Conservation (phyloP, 2,797 vertebrate species). For the Helarctos malayanus region DNA sequence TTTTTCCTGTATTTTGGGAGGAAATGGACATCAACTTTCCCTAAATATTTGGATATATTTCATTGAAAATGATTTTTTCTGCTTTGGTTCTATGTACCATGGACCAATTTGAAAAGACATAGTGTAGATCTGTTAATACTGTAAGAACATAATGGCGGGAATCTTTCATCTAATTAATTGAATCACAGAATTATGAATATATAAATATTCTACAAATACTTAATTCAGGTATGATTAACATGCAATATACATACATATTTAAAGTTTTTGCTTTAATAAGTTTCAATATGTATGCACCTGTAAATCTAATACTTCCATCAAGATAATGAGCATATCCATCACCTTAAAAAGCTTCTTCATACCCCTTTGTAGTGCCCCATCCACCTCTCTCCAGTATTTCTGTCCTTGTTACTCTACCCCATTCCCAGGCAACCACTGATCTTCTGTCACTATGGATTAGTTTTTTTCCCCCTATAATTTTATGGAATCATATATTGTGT, state of each 20-base stretch:
- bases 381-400: neutral
- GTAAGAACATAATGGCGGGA: neutral
- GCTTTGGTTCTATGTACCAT: neutral
- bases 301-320: neutral
- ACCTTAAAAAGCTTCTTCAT: neutral
- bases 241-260: neutral
- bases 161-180: neutral
- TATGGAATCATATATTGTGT: neutral
- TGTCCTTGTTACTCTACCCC: neutral
- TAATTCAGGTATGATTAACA: neutral
- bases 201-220: neutral
- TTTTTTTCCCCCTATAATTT: neutral
- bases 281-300: neutral
- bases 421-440: neutral
- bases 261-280: neutral
- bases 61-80: neutral
- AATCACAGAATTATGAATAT: neutral
- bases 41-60: neutral
- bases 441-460: neutral
- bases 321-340: neutral
- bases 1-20: conserved; percentile 20
- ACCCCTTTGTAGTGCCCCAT: neutral
- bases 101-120: neutral
- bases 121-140: neutral
- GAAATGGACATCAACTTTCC: neutral